Evolutionary conservation across 2,113 vertebrate genomes (phyloP), one percentile per base, ranked within the genome.

Genomic region (Oreocharis arfaki): DNA sequence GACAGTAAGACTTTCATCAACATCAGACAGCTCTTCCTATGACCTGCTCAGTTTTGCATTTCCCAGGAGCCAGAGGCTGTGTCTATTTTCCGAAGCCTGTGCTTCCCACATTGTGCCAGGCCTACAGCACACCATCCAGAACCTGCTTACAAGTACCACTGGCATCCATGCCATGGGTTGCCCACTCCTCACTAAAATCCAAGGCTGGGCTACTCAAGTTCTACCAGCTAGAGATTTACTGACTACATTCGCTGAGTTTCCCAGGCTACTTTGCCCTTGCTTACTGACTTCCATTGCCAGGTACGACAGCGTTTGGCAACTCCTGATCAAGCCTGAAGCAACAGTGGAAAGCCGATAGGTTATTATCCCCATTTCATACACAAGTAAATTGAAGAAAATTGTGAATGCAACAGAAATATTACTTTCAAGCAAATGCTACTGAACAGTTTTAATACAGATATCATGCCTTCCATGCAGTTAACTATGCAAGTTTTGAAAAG

Each of bases 21-120:
- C 18, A 37, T 44, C 61, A 91, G 56, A 59, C 33, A 90, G 57
- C 19, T 73, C 33, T 85, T 82, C 46, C 46, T 47, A 30, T 7
- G 19, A n/a, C 46, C 37, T 52, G 32, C 70, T 82, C 2, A 3
- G 20, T 69, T 81, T 49, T 74, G 27, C 24, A 35, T 23, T 64
- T 82, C 49, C 27, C 70, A 46, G 30, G 56, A 75, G 30, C 22
- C 35, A 53, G 61, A 60, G 35, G 61, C 49, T 47, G 26, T 41
- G 30, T 35, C 35, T 64, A 1, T 33, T 35, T 78, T 85, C 71
- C 26, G 6, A 47, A 65, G 39, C 15, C 35, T 1, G 0, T 7
- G n/a, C 3, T 47, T 60, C 52, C 47, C 82, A 0, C 0, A 0
- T 16, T 52, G 23, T 3, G 10, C 20, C 53, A 79, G 57, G 28